Conservation (phyloP, 2,888 invertebrate genomes). For the Drosophila yooni region DNA sequence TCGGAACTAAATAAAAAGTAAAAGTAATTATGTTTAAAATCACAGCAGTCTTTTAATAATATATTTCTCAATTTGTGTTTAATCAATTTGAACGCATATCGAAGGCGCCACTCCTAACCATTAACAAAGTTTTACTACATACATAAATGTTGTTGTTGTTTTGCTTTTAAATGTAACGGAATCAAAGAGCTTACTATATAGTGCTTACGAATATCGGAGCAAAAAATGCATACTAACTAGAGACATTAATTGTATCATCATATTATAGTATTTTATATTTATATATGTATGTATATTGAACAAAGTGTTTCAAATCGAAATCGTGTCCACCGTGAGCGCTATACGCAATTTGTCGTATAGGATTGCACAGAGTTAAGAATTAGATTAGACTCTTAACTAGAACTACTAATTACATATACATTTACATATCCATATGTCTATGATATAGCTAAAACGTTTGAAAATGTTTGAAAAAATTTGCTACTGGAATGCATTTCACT, state of each 20-base stretch:
- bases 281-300: conserved; percentile 33
- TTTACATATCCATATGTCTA: conserved; percentile 15
- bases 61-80: conserved; percentile 76
- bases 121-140: conserved; percentile 61
- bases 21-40: conserved; percentile 82
- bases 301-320: conserved; percentile 37
- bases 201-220: conserved; percentile 62
- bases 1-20: conserved; percentile 59
- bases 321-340: conserved; percentile 35
- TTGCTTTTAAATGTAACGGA: conserved; percentile 61
- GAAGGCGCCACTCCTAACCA: conserved; percentile 44
- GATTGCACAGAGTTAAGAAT: conserved; percentile 50
- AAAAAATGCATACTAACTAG: conserved; percentile 68
- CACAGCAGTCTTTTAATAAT: conserved; percentile 84
- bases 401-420: conserved; percentile 33
- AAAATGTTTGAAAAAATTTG: conserved; percentile 60
- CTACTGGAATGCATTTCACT: conserved; percentile 74
- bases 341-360: conserved; percentile 30
- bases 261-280: conserved; percentile 31
- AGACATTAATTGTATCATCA: conserved; percentile 41
- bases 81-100: conserved; percentile 52
- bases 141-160: conserved; percentile 30
- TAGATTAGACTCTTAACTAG: conserved; percentile 38
- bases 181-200: conserved; percentile 65
- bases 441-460: conserved; percentile 47